phyloP scores from a whole-genome alignment of 2,113 vertebrate genomes.

The Pluvianellus socialis region DNA sequence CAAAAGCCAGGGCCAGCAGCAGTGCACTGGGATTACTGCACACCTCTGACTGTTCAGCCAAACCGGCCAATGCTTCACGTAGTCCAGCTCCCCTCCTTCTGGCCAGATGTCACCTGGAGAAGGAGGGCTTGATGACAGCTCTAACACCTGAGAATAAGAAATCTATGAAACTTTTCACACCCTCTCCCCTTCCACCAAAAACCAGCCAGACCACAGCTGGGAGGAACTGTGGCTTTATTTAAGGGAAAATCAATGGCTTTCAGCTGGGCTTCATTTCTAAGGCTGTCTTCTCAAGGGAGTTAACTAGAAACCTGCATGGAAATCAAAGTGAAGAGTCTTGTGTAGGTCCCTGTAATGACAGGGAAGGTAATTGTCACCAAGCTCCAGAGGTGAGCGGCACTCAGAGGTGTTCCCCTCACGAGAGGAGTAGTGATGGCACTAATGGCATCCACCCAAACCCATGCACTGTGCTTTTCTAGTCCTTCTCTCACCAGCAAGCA shows the following conservation, averaged over 20 bases:
- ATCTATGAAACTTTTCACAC: neutral
- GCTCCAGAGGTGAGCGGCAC: neutral
- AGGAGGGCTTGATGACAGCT: neutral
- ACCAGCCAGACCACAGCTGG: neutral
- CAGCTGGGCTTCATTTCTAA: neutral
- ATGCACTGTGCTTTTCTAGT: neutral
- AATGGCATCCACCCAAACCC: neutral
- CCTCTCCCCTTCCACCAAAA: neutral
- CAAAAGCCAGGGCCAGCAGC: accelerated
- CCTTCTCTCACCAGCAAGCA: neutral
- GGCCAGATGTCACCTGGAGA: neutral
- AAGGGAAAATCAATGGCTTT: neutral
- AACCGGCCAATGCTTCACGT: accelerated
- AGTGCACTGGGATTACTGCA: neutral
- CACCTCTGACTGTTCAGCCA: neutral
- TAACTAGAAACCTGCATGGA: neutral
- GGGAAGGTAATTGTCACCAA: neutral
- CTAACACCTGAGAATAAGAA: neutral
- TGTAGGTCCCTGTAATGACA: neutral
- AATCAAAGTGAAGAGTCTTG: neutral
- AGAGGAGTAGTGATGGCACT: neutral
- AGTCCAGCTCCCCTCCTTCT: neutral
- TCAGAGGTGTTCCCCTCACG: accelerated
- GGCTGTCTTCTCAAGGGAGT: neutral
- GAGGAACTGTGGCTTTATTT: neutral